Evolutionary conservation across 1,140 invertebrate genomes (phyloP).

Genomic region (Melanaphis sacchari): DNA sequence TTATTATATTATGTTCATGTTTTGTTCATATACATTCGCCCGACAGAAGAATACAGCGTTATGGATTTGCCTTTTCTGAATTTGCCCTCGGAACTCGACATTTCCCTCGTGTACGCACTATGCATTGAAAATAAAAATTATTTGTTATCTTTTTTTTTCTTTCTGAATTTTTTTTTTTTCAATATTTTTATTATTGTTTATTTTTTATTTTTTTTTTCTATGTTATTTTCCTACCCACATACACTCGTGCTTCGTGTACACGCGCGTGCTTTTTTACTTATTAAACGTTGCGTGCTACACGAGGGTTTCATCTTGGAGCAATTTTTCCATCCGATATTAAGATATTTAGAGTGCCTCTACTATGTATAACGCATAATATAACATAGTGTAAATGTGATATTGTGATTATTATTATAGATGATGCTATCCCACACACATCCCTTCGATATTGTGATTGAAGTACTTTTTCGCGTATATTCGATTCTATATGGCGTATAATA

Average conservation of each 20-base stretch:
- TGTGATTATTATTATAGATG: not conserved
- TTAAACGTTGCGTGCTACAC: not conserved
- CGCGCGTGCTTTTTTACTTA: not conserved
- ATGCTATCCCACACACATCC: not conserved
- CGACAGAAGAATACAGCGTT: not conserved
- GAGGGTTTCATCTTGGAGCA: not conserved
- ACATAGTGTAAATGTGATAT: not conserved
- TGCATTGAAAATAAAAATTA: not conserved
- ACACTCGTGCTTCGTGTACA: not conserved
- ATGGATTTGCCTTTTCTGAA: slow-evolving; percentile 17
- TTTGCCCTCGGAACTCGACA: not conserved
- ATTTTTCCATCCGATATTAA: not conserved
- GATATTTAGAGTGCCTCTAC: not conserved
- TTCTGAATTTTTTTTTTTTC: not conserved
- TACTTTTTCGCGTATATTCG: not conserved
- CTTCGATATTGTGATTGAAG: not conserved
- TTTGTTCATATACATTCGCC: not conserved
- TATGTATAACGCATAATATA: not conserved
- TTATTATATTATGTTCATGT: not conserved
- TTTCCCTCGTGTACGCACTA: not conserved
- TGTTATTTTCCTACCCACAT: not conserved
- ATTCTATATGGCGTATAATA: not conserved
- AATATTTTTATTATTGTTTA: not conserved
- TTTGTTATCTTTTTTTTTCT: not conserved
- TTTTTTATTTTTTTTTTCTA: not conserved